phyloP scores from a whole-genome alignment of 1,140 invertebrate genomes.

The Trigoniulus corallinus region DNA sequence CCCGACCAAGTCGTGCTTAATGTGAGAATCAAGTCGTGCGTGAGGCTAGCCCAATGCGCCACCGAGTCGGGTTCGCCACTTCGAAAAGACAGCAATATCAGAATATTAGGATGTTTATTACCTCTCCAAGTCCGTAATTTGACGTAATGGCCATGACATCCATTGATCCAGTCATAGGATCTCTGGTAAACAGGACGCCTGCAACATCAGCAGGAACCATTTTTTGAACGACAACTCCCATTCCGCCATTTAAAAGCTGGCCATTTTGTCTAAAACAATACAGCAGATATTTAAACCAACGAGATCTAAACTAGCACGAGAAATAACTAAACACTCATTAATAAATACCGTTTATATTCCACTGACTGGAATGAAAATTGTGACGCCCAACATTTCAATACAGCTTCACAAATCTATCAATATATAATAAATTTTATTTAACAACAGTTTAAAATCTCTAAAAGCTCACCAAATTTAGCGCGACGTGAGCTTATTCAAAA shows the following conservation, averaged over 20 bases:
- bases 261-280: constrained; percentile 38
- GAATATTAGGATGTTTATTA: too few relatives aligned
- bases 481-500: too few relatives aligned
- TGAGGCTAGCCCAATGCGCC: too few relatives aligned
- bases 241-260: constrained; percentile 39
- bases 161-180: constrained; percentile 50
- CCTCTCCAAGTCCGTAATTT: constrained; percentile 66
- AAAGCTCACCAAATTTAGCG: too few relatives aligned
- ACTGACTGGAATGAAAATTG: constrained; percentile 55
- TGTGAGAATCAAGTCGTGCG: too few relatives aligned
- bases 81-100: too few relatives aligned
- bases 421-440: not conserved
- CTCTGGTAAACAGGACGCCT: constrained; percentile 61
- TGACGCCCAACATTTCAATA: constrained; percentile 61
- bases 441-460: not conserved
- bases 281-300: too few relatives aligned
- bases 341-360: constrained; percentile 42
- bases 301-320: too few relatives aligned
- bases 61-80: too few relatives aligned
- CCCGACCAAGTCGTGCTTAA: too few relatives aligned
- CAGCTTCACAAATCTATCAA: constrained; percentile 33
- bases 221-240: constrained; percentile 65
- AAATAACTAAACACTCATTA: not conserved
- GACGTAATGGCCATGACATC: constrained; percentile 49
- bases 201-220: constrained; percentile 51